A percentile compares a stretch with the other conserved stretches of the same genome.
These are phyloP conservation scores for Sitodiplosis mosellana DNA, from an alignment of 1,140 invertebrate species.

Conservation along the genomic window DNA sequence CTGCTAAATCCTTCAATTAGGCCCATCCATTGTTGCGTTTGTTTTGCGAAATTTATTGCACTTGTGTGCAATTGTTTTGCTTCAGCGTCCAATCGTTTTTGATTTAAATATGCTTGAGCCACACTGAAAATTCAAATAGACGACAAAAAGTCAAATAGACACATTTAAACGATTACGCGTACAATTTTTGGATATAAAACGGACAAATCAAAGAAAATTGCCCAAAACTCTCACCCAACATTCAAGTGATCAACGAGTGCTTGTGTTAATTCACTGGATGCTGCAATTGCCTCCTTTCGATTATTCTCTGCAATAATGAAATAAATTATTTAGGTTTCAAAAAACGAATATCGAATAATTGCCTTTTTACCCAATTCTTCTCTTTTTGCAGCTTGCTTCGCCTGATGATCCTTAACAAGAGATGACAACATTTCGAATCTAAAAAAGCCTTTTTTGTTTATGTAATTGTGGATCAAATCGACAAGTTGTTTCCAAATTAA, in stretches of 20 bases:
- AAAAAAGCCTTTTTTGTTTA: no score
- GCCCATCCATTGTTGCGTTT: constrained; percentile 88
- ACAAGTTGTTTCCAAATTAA: no score
- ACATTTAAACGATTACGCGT: neutral
- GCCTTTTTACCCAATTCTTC: constrained; percentile 60
- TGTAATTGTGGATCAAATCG: no score
- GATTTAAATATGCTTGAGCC: constrained; percentile 94
- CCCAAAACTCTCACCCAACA: constrained; percentile 55
- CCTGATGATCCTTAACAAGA: constrained; percentile 75
- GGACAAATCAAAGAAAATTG: neutral
- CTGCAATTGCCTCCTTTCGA: constrained; percentile 79
- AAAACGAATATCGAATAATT: constrained; percentile 7
- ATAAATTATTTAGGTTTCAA: constrained; percentile 7
- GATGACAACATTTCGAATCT: constrained; percentile 45
- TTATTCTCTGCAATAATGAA: constrained; percentile 48
- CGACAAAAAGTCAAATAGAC: neutral
- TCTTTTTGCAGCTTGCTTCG: constrained; percentile 52
- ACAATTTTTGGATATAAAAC: neutral
- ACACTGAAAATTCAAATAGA: constrained; percentile 34
- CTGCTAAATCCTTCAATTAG: constrained; percentile 90
- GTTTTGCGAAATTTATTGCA: constrained; percentile 86
- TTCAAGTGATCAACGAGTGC: constrained; percentile 92
- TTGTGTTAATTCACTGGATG: constrained; percentile 81
- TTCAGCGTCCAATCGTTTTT: constrained; percentile 92
- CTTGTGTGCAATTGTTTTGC: constrained; percentile 91